Base-by-base conservation (phyloP, 2,113 vertebrate species). In the Nansenia antarctica region DNA sequence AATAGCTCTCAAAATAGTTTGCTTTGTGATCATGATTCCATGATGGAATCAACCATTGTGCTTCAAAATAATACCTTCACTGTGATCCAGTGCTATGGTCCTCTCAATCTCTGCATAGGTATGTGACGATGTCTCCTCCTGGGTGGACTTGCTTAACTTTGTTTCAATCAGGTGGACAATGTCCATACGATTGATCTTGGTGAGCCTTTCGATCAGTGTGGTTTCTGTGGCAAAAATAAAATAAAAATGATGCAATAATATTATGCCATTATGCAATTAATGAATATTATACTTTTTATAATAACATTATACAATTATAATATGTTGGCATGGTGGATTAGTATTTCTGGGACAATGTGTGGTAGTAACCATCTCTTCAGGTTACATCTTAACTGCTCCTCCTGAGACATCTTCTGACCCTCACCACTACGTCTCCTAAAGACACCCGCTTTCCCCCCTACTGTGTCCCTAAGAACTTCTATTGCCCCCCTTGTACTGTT, bases 151-250 rank as follows among this genome's bases (percentile, higher is more conserved):
- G 3, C 86, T 85, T 15, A 92, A 90, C 47, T 91, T 94, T 71
- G 89, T 92, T 89, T 98, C 92, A 87, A 98, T 94, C 14, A 98
- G 93, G 77, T 98, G 96, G 64, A 98, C 96, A 0, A 99, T 98
- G 81, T 99, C 97, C 97, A 98, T 98, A 5, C 97, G 92, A 77
- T 98, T 98, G 87, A 99, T 98, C 87, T 95, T 97, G 0, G 95
- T 98, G 24, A 99, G 92, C 76, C 91, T 95, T 14, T 92, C 90
- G 35, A 95, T 94, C 77, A 99, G 89, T 30, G 62, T 90, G 22
- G 81, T 85, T 86, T 98, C 97, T 98, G 89, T 72, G 67, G 39
- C 57, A 30, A 78, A 12, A 22, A 54, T 24, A 47, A 39, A 52
- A 20, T 32, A 27, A 14, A 8, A 3, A 18, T 34, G 8, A 31